Conservation (phyloP, 2,797 vertebrate species). For the Phoebastria nigripes region DNA sequence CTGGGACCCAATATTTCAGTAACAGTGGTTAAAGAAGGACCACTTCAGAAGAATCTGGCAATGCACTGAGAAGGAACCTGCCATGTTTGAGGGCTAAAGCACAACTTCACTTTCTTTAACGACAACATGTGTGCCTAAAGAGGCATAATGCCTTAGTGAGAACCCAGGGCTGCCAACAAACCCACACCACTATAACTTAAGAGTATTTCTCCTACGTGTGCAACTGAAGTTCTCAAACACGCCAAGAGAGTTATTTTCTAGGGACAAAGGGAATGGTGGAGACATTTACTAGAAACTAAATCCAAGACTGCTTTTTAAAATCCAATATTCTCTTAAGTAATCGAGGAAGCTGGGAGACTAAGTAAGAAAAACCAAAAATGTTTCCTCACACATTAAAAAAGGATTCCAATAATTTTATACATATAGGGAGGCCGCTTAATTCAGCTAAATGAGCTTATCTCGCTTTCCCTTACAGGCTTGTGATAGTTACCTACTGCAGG, state of each 20-base stretch:
- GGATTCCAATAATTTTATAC: not conserved
- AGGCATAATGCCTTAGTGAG: not conserved
- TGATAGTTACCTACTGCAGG: not conserved
- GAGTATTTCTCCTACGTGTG: not conserved
- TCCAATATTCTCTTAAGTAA: not conserved
- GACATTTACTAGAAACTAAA: not conserved
- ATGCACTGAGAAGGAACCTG: not conserved
- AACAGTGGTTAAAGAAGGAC: not conserved
- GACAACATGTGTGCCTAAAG: accelerated
- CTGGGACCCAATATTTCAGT: not conserved
- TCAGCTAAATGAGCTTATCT: not conserved
- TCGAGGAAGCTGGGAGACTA: not conserved
- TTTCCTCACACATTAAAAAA: not conserved
- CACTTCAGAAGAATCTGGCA: not conserved
- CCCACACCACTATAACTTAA: not conserved
- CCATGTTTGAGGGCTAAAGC: not conserved
- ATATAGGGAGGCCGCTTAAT: not conserved
- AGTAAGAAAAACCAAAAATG: not conserved
- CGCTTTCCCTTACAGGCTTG: not conserved
- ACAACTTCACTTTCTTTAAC: not conserved
- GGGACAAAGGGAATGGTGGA: not conserved
- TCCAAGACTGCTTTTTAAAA: not conserved
- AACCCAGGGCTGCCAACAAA: not conserved
- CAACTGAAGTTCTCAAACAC: not conserved
- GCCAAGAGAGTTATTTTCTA: not conserved